A percentile compares a stretch with the other conserved stretches of the same genome.
These are phyloP conservation scores for Cheilosia variabilis DNA, from an alignment of 2,888 invertebrate genomes.

Conservation along the genomic window DNA sequence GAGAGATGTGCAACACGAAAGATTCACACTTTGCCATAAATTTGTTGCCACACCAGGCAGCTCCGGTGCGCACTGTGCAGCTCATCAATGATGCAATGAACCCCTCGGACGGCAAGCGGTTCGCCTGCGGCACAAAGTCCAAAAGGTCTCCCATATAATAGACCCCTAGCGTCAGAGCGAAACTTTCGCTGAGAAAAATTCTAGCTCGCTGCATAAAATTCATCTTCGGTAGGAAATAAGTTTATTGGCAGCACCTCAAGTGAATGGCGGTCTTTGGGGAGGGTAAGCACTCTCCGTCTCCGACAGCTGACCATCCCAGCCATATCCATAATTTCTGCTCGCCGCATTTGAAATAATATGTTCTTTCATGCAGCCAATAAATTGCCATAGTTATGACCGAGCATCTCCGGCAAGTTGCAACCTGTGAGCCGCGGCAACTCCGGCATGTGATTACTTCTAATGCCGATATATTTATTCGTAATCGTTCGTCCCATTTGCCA, in stretches of 20 bases:
- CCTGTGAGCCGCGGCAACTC: conserved; percentile 10
- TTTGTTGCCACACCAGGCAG: conserved; percentile 25
- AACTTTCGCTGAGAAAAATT: conserved; percentile 62
- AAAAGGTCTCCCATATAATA: conserved; percentile 64
- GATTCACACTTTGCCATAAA: conserved; percentile 71
- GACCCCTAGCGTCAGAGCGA: conserved; percentile 40
- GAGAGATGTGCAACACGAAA: conserved; percentile 59
- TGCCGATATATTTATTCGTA: conserved; percentile 74
- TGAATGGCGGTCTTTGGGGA: conserved; percentile 51
- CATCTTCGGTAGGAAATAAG: conserved; percentile 72
- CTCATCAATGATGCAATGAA: conserved; percentile 71
- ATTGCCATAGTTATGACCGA: conserved; percentile 69
- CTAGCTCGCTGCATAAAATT: conserved; percentile 50
- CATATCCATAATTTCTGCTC: conserved; percentile 44
- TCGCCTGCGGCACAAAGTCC: conserved; percentile 48
- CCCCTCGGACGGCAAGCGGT: conserved; percentile 14
- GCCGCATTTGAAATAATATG: conserved; percentile 74
- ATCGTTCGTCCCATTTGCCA: conserved; percentile 74
- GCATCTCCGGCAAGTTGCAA: background rate
- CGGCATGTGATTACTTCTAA: conserved; percentile 72
- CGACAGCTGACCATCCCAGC: conserved; percentile 69
- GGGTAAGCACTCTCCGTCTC: conserved; percentile 37
- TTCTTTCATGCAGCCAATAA: conserved; percentile 74
- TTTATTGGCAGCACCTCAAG: conserved; percentile 45
- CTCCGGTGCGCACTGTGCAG: conserved; percentile 4